Evolutionary conservation across 2,113 vertebrate species (phyloP).

Genomic region (Tragelaphus strepsiceros): DNA sequence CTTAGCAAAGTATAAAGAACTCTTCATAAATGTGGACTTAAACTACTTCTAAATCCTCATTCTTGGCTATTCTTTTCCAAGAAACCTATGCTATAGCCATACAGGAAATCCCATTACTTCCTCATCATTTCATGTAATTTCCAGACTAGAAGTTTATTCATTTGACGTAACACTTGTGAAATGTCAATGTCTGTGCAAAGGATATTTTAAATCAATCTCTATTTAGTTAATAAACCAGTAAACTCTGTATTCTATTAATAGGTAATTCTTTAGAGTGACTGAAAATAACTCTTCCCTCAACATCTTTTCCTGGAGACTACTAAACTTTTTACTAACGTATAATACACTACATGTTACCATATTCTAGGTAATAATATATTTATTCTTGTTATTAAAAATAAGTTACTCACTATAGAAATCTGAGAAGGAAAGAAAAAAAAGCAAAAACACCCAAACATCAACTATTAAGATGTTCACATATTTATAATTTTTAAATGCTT

Average conservation of each 20-base stretch:
- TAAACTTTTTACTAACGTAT: background rate
- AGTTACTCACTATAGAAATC: background rate
- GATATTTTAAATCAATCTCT: background rate
- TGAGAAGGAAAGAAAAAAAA: background rate
- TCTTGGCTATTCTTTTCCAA: background rate
- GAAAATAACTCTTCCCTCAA: background rate
- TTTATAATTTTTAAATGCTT: background rate
- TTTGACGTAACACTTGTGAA: background rate
- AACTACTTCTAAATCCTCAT: background rate
- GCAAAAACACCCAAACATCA: background rate
- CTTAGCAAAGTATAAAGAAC: background rate
- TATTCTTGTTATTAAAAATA: conserved; percentile 27
- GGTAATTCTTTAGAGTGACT: background rate
- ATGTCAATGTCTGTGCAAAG: background rate
- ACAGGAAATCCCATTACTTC: background rate
- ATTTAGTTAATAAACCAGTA: background rate
- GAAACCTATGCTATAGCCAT: background rate
- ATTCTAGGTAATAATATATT: background rate
- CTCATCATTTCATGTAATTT: background rate
- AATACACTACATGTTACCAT: background rate
- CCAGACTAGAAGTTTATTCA: background rate
- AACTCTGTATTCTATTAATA: background rate
- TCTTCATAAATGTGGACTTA: background rate
- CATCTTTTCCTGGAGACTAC: background rate
- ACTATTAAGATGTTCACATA: background rate